Evolutionary conservation across 2,113 vertebrate species (phyloP).

Genomic region (Hassar affinis): DNA sequence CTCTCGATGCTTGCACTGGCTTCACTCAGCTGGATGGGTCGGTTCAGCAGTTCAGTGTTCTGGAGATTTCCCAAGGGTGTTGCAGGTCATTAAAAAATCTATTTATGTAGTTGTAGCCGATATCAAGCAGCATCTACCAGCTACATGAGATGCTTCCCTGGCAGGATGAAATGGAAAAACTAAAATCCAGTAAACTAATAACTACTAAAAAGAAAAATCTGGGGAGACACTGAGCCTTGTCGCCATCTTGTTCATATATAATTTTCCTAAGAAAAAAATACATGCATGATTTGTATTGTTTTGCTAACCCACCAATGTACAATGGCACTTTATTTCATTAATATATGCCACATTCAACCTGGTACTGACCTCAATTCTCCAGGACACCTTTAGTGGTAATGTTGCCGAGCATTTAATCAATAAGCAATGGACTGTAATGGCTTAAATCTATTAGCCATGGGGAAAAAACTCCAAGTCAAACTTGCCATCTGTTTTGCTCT

Average conservation of each 20-base stretch:
- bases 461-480: constrained; percentile 41
- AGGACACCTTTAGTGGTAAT: constrained; percentile 53
- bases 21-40: no score
- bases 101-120: no score
- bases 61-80: no score
- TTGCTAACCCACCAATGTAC: constrained; percentile 34
- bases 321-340: constrained; percentile 32
- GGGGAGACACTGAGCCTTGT: no score
- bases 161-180: no score
- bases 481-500: constrained; percentile 44
- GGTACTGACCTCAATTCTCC: constrained; percentile 32
- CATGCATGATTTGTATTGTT: constrained; percentile 41
- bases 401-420: constrained; percentile 63
- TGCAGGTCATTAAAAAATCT: no score
- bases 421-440: constrained; percentile 63
- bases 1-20: no score
- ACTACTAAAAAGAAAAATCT: no score
- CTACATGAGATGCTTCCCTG: no score
- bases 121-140: no score
- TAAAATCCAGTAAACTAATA: no score
- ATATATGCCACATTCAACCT: constrained; percentile 43
- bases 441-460: constrained; percentile 58
- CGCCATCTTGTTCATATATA: neutral
- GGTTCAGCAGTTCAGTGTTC: no score
- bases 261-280: constrained; percentile 35